These are phyloP conservation scores for Varanus komodoensis DNA, from an alignment of 2,113 vertebrate genomes.

Conservation along the genomic window DNA sequence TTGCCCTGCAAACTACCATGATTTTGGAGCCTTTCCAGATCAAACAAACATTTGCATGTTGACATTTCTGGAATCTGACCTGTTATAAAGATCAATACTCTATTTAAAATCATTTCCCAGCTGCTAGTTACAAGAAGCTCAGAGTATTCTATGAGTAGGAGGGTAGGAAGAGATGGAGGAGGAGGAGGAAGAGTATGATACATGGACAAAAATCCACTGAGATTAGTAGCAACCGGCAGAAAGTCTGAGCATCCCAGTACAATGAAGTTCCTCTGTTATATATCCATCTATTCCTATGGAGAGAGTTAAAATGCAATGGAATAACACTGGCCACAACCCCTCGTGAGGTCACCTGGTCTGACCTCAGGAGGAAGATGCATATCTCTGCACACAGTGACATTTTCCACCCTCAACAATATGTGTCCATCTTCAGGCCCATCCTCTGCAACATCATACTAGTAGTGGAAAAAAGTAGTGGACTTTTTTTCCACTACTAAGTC, in stretches of 20 bases:
- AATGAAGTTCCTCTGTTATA: background rate
- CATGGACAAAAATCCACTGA: too few relatives aligned
- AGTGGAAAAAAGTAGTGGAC: too few relatives aligned
- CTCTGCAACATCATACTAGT: background rate
- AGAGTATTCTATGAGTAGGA: background rate
- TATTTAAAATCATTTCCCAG: background rate
- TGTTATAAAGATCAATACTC: background rate
- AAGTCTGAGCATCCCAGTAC: too few relatives aligned
- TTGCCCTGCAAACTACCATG: background rate
- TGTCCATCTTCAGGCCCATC: background rate
- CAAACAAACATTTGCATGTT: background rate
- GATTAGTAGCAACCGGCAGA: background rate
- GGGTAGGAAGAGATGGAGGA: background rate
- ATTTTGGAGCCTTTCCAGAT: constrained; percentile 2
- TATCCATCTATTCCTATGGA: background rate
- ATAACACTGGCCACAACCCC: background rate
- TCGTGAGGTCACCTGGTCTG: too few relatives aligned
- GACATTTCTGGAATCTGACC: background rate
- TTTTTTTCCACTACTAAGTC: background rate
- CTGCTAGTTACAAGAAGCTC: background rate
- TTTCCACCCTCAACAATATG: background rate
- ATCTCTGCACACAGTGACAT: too few relatives aligned
- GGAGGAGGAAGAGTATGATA: too few relatives aligned
- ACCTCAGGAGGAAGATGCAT: background rate
- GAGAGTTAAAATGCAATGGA: background rate